Evolutionary conservation across 1,140 invertebrate species (phyloP).

Genomic region (Sweltsa coloradensis): DNA sequence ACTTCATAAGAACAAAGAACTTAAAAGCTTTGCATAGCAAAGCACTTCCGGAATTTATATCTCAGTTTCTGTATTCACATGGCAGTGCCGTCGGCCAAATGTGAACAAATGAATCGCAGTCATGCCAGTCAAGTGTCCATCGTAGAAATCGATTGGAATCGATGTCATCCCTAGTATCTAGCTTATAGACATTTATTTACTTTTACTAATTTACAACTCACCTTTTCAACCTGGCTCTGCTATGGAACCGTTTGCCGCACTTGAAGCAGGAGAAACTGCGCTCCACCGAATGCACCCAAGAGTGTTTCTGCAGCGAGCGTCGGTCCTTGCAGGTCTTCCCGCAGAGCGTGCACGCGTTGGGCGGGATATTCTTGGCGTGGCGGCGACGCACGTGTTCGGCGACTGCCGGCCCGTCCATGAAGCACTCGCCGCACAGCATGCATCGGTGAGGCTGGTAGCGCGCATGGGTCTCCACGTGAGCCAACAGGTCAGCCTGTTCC

Average conservation of each 20-base stretch:
- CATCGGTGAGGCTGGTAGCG: slow-evolving; percentile 30
- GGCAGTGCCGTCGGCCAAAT: too few species aligned
- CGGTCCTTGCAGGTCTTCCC: slow-evolving; percentile 53
- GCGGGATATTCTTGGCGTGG: slow-evolving; percentile 40
- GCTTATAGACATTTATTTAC: too few species aligned
- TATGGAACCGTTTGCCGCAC: slow-evolving; percentile 56
- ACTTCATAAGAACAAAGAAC: too few species aligned
- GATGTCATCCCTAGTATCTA: too few species aligned
- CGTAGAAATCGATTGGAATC: too few species aligned
- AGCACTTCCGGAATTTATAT: too few species aligned
- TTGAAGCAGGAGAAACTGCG: slow-evolving; percentile 44
- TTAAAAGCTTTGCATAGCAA: too few species aligned
- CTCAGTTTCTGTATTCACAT: too few species aligned
- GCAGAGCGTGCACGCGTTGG: slow-evolving; percentile 43
- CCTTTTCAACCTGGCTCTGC: slow-evolving; percentile 43
- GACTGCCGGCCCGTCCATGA: slow-evolving; percentile 37
- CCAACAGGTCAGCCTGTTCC: slow-evolving; percentile 4
- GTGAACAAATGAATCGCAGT: too few species aligned
- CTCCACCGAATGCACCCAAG: slow-evolving; percentile 44
- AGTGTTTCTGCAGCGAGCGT: slow-evolving; percentile 51
- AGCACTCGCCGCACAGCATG: slow-evolving; percentile 49
- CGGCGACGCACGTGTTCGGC: slow-evolving; percentile 40
- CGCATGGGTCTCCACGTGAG: slow-evolving; percentile 12
- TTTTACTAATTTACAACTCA: slow-evolving; percentile 20
- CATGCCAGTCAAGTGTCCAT: slow-evolving; percentile 29